Evolutionary conservation across 2,113 vertebrate genomes (phyloP).

Genomic region (Ochotona curzoniae): DNA sequence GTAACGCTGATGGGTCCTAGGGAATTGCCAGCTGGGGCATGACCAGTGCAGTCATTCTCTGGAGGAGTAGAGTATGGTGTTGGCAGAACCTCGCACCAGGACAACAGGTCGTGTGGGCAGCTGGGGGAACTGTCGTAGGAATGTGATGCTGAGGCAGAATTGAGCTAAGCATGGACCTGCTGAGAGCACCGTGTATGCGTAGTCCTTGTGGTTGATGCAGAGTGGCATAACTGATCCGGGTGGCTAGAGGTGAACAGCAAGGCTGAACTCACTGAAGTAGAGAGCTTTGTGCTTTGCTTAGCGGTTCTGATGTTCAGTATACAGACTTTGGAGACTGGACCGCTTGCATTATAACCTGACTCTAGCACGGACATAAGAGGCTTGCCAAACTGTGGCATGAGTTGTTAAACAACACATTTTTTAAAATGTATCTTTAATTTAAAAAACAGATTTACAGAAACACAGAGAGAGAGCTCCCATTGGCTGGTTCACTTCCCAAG

Average conservation of each 20-base stretch:
- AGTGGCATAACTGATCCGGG: background rate
- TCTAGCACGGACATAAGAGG: background rate
- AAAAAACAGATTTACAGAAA: no score
- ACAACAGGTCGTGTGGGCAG: background rate
- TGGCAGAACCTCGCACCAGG: background rate
- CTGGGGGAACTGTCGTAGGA: background rate
- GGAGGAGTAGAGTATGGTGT: background rate
- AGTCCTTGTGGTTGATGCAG: background rate
- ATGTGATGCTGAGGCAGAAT: background rate
- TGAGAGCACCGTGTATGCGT: background rate
- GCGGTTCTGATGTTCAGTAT: background rate
- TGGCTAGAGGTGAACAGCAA: background rate
- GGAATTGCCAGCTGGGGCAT: background rate
- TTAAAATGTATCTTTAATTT: no score
- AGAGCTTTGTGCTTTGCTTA: background rate
- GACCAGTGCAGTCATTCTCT: background rate
- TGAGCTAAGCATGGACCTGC: background rate
- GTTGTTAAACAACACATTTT: no score
- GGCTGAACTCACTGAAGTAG: rapidly evolving
- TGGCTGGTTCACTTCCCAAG: no score
- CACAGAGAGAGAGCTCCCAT: no score
- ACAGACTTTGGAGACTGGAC: background rate
- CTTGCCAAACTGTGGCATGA: background rate
- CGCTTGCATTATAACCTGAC: background rate
- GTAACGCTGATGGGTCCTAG: no score